These are phyloP conservation scores for Hypomecis atomaria DNA, from an alignment of 2,888 invertebrate species.

Conservation along the genomic window DNA sequence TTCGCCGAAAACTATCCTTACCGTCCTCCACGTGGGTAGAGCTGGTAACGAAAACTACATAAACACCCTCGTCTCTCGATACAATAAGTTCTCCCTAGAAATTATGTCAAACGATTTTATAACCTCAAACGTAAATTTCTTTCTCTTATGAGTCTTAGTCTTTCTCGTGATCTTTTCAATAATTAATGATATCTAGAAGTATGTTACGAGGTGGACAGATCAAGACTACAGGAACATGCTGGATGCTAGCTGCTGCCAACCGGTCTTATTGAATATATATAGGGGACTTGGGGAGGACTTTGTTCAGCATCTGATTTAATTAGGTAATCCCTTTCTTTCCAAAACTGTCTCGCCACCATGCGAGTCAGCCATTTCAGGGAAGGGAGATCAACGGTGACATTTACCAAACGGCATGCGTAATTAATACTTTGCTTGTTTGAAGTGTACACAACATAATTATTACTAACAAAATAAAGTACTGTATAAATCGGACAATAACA, in stretches of 20 bases:
- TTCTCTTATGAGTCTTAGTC: no score
- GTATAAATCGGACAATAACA: no score
- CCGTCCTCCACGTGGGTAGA: not conserved
- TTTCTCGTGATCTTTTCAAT: no score
- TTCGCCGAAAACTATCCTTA: not conserved
- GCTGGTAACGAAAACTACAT: constrained; percentile 9
- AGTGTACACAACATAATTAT: constrained; percentile 74
- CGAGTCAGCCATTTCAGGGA: constrained; percentile 81
- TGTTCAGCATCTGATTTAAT: no score
- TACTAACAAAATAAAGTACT: no score
- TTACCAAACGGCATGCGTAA: constrained; percentile 74
- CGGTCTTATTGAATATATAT: no score
- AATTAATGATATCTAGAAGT: no score
- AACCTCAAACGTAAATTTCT: constrained; percentile 18
- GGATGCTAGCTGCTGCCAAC: no score
- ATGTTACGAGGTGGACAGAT: no score
- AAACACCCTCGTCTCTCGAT: not conserved
- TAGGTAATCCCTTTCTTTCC: constrained; percentile 75
- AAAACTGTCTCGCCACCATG: constrained; percentile 79
- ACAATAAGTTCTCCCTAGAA: not conserved
- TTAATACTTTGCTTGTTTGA: constrained; percentile 75
- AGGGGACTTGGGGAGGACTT: no score
- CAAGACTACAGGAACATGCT: no score
- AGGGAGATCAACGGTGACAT: constrained; percentile 81
- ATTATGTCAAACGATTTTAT: constrained; percentile 13